These are phyloP conservation scores for Ophraella communa DNA, from an alignment of 2,888 invertebrate species.

Conservation along the genomic window DNA sequence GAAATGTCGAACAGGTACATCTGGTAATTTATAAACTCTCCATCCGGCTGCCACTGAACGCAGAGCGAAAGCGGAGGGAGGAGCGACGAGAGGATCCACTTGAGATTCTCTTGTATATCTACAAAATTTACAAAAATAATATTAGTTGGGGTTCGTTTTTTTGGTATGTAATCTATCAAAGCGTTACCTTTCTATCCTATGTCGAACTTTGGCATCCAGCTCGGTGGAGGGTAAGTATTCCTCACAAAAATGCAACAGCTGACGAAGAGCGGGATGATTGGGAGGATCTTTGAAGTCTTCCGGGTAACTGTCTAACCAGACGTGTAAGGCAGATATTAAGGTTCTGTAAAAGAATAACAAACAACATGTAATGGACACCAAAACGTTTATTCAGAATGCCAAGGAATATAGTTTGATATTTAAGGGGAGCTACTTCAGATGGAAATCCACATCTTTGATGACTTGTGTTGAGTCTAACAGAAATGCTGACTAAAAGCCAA, in stretches of 20 bases:
- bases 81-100: constrained; percentile 60
- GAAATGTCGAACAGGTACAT: constrained; percentile 88
- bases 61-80: constrained; percentile 59
- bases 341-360: constrained; percentile 65
- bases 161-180: no score
- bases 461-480: no score
- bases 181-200: constrained; percentile 68
- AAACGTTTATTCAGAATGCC: no score
- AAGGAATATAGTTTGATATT: no score
- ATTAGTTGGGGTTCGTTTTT: background rate
- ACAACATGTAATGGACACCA: no score
- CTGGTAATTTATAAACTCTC: constrained; percentile 76
- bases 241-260: constrained; percentile 85
- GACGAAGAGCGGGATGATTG: constrained; percentile 77
- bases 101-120: constrained; percentile 67
- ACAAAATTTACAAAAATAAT: constrained; percentile 6
- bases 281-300: constrained; percentile 91
- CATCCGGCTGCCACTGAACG: constrained; percentile 55
- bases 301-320: constrained; percentile 97
- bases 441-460: no score
- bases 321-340: constrained; percentile 87
- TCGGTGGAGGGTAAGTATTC: constrained; percentile 84
- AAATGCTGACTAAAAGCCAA: no score
- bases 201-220: constrained; percentile 79
- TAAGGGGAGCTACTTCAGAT: no score